Evolutionary conservation across 2,888 invertebrate species (phyloP), one percentile per base, ranked within the genome.

Genomic region (Calameuta idolon): DNA sequence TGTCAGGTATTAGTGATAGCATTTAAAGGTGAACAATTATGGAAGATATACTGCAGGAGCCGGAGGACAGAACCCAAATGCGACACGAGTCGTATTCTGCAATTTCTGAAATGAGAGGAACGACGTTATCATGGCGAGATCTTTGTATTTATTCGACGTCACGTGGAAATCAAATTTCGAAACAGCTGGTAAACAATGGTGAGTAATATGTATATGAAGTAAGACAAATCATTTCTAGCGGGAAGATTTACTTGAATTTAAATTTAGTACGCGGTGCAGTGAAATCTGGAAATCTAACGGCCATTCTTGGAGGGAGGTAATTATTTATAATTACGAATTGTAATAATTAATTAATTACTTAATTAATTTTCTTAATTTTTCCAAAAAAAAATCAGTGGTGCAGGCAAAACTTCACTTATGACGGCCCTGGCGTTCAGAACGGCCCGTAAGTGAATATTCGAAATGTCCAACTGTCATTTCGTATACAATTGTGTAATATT

Each of bases 371-470:
- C 81, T 81, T 80, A 79, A 77, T 82, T 84, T 93, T 76, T 2
- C 0, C 1, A 40, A 0, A 9, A 15, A 23, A 55, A 23, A 55
- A 55, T 55, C 91, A 96, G 96, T 91, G 98, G 98, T 23, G 96
- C 97, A 23, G 98, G 98, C 0, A 98, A 98, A 92, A 97, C 96
- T 80, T 97, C 98, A 0, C 92, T 98, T 75, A 96, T 98, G 96
- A 94, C 96, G 76, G 95, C 96, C 33, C 92, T 98, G 80, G 97
- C 97, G 23, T 94, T 95, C 89, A 93, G 97, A 89, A 95, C 94
- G 86, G 93, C 95, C 89, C 94, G 97, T 96, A 92, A 93, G 92
- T 89, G 77, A 69, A 76, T 11, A 11, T 23, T 55, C 55, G 23
- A 55, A 55, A 9, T 55, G 55, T 55, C 23, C 55, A 55, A 55